Conservation (phyloP, 2,888 invertebrate species). For the Diadegma fenestrale region DNA sequence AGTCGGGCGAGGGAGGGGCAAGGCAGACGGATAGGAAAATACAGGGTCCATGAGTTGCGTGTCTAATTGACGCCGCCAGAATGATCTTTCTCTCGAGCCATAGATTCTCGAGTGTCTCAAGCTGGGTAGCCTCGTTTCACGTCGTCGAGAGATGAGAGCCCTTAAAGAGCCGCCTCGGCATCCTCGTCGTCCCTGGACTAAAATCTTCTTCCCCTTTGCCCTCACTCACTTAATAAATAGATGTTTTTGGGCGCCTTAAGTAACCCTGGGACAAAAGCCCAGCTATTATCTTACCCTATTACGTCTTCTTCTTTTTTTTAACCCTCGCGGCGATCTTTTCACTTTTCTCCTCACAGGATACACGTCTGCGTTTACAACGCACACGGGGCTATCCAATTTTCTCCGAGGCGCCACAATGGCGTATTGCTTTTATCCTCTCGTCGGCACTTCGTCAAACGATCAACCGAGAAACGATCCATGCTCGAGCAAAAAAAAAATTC, state of each 20-base stretch:
- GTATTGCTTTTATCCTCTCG: slow-evolving; percentile 47
- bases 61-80: slow-evolving; percentile 69
- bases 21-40: slow-evolving; percentile 20
- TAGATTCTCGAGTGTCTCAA: slow-evolving; percentile 32
- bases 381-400: slow-evolving; percentile 59
- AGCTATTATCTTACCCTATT: slow-evolving; percentile 63
- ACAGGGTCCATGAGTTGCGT: slow-evolving; percentile 44
- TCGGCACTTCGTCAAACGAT: slow-evolving; percentile 46
- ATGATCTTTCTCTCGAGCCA: slow-evolving; percentile 60
- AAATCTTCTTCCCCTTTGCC: slow-evolving; percentile 25
- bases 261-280: slow-evolving; percentile 52
- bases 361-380: slow-evolving; percentile 59
- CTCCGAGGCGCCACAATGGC: slow-evolving; percentile 67
- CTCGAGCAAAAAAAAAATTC: neutral
- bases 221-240: slow-evolving; percentile 66
- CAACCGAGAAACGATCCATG: neutral
- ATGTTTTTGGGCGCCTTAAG: slow-evolving; percentile 64
- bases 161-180: slow-evolving; percentile 20
- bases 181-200: slow-evolving; percentile 4
- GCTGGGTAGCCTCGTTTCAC: slow-evolving; percentile 32
- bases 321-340: slow-evolving; percentile 39
- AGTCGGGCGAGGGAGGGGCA: neutral
- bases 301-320: slow-evolving; percentile 43
- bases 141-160: slow-evolving; percentile 20
- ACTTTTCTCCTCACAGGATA: slow-evolving; percentile 46